These are phyloP conservation scores for Ctenopoma kingsleyae DNA, from an alignment of 2,797 vertebrate genomes.

Conservation along the genomic window DNA sequence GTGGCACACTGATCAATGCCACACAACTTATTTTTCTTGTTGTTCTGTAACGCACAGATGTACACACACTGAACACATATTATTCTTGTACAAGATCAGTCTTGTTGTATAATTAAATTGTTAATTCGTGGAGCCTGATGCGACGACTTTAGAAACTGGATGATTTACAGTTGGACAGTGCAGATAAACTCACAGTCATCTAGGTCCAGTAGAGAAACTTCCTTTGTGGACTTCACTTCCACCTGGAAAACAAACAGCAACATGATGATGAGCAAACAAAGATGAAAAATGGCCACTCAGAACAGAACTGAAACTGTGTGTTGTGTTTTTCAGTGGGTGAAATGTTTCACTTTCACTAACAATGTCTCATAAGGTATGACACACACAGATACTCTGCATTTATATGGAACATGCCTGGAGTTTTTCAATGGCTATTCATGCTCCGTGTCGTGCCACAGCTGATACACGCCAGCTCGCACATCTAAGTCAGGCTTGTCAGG, in stretches of 20 bases:
- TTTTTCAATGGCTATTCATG: constrained; percentile 24
- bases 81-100: too few relatives aligned
- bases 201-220: constrained; percentile 91
- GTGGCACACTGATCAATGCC: too few relatives aligned
- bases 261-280: constrained; percentile 1
- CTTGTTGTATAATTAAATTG: too few relatives aligned
- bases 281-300: constrained; percentile 1
- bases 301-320: neutral
- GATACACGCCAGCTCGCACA: constrained; percentile 13
- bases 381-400: constrained; percentile 16
- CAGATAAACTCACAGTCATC: constrained; percentile 92
- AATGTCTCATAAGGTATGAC: constrained; percentile 1
- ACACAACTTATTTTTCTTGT: too few relatives aligned
- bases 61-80: too few relatives aligned
- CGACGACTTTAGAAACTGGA: too few relatives aligned
- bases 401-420: constrained; percentile 27
- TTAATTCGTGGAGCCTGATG: too few relatives aligned
- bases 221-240: constrained; percentile 83
- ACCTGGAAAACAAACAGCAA: constrained; percentile 58
- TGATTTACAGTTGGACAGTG: neutral
- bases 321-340: neutral
- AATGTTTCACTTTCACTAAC: constrained; percentile 41
- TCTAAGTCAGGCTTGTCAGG: constrained; percentile 36
- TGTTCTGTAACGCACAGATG: too few relatives aligned
- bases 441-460: constrained; percentile 33